Conservation (phyloP, 2,797 vertebrate genomes). For the Adelosebastes latens region DNA sequence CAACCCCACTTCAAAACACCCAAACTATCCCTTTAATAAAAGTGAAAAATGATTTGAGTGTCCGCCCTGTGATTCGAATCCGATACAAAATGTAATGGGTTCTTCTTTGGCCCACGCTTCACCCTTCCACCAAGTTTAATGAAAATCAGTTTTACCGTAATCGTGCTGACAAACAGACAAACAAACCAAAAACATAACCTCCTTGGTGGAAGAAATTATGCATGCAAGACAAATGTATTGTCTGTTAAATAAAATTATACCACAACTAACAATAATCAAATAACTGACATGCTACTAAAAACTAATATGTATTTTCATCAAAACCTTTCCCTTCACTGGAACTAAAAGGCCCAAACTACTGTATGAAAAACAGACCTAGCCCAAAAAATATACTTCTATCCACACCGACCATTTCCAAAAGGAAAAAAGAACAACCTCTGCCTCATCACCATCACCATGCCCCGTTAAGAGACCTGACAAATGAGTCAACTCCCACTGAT, state of each 20-base stretch:
- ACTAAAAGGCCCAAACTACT: neutral
- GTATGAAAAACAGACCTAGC: neutral
- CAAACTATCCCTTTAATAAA: neutral
- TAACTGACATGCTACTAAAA: neutral
- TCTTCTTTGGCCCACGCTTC: neutral
- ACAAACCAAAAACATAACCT: too few relatives aligned
- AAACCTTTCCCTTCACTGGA: neutral
- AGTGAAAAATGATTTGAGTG: neutral
- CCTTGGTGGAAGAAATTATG: neutral
- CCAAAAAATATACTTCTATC: neutral
- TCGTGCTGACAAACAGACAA: neutral
- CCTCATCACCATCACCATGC: neutral
- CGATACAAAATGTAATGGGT: neutral
- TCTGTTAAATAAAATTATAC: neutral
- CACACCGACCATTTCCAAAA: neutral
- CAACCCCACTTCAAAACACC: neutral
- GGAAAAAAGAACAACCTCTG: neutral
- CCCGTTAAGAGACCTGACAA: neutral
- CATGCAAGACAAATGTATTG: neutral
- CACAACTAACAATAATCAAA: neutral
- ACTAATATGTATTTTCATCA: neutral
- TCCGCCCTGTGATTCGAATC: neutral
- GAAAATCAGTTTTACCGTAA: neutral
- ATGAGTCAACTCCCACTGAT: neutral
- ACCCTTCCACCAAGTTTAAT: neutral